phyloP scores from a whole-genome alignment of 2,888 invertebrate genomes.

The Scaptomyza polygonia region DNA sequence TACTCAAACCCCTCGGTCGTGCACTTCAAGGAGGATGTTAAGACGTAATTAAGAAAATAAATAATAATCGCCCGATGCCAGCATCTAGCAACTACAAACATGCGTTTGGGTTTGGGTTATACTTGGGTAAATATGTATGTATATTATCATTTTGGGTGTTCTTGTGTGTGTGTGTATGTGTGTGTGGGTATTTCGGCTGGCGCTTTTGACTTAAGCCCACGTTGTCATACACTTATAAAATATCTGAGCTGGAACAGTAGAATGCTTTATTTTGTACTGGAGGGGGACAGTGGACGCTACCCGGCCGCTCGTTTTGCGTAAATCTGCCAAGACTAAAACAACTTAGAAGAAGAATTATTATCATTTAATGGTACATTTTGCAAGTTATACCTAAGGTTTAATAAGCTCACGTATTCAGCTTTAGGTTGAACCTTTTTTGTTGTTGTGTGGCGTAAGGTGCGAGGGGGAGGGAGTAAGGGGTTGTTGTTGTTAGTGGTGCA shows the following conservation, averaged over 20 bases:
- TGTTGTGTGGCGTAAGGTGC: too few relatives aligned
- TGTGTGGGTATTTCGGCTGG: conserved; percentile 47
- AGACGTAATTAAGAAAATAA: conserved; percentile 82
- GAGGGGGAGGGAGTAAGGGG: too few relatives aligned
- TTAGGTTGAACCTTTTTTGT: conserved; percentile 2
- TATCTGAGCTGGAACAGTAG: conserved; percentile 63
- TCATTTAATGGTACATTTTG: conserved; percentile 62
- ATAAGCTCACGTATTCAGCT: conserved; percentile 23
- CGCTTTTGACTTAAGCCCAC: conserved; percentile 69
- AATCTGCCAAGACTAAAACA: conserved; percentile 39
- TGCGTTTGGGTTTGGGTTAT: conserved; percentile 14
- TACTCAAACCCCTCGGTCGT: conserved; percentile 37
- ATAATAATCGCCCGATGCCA: conserved; percentile 79
- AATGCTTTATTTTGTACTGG: conserved; percentile 10
- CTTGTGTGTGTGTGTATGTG: conserved; percentile 20
- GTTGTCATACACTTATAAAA: conserved; percentile 75
- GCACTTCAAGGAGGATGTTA: conserved; percentile 65
- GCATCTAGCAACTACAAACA: conserved; percentile 39
- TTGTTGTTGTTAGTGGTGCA: neutral
- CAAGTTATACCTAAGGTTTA: conserved; percentile 25
- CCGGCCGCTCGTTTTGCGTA: conserved; percentile 39
- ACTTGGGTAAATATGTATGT: neutral
- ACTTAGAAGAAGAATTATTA: conserved; percentile 63
- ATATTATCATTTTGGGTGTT: conserved; percentile 2
- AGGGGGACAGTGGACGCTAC: conserved; percentile 14